phyloP scores from a whole-genome alignment of 2,797 vertebrate genomes.

The Synaphobranchus kaupii region DNA sequence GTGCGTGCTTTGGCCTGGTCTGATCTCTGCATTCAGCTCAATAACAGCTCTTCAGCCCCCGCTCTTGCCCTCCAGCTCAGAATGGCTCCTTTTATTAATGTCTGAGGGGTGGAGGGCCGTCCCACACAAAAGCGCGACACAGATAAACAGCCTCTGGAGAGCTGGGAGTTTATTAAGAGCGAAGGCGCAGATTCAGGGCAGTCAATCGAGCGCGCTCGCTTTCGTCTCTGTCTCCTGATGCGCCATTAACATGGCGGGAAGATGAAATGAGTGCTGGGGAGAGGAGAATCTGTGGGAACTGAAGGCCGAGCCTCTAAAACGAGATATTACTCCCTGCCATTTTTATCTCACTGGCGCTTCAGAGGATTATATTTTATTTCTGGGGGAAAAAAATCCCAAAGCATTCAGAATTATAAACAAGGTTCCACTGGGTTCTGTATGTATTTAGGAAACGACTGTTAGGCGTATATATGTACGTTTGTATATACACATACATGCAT shows the following conservation, averaged over 20 bases:
- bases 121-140: slow-evolving; percentile 33
- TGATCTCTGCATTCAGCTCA: slow-evolving; percentile 30
- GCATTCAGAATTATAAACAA: too few species aligned
- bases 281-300: neutral
- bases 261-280: neutral
- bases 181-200: neutral
- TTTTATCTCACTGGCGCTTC: too few species aligned
- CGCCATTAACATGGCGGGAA: neutral
- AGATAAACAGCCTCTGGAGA: slow-evolving; percentile 43
- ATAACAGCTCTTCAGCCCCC: slow-evolving; percentile 27
- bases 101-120: slow-evolving; percentile 31
- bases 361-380: too few species aligned
- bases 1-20: slow-evolving; percentile 26
- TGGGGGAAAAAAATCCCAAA: too few species aligned
- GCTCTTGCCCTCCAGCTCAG: slow-evolving; percentile 38
- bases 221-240: neutral
- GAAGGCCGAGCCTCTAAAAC: neutral
- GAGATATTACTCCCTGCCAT: too few species aligned
- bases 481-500: too few species aligned
- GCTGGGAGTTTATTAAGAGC: slow-evolving; percentile 41
- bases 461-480: too few species aligned
- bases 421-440: too few species aligned
- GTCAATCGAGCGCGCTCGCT: neutral
- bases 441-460: too few species aligned
- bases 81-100: slow-evolving; percentile 47